phyloP scores from a whole-genome alignment of 2,797 vertebrate species.

The Coregonus ussuriensis region DNA sequence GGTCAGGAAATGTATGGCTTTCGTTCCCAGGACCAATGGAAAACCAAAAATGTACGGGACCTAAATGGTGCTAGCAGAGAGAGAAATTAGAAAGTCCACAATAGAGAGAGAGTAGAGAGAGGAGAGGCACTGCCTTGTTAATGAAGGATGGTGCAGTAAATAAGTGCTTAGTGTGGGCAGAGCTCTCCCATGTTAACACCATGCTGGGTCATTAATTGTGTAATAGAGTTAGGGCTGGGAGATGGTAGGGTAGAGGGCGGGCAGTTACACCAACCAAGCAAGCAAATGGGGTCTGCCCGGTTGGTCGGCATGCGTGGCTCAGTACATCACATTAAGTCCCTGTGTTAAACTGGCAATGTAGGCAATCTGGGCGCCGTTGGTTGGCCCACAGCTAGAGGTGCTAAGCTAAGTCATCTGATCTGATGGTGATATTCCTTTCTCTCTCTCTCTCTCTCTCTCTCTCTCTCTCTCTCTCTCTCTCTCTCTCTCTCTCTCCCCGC shows the following conservation, averaged over 20 bases:
- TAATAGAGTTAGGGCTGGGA: conserved; percentile 69
- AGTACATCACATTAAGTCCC: not conserved
- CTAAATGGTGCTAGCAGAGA: no score
- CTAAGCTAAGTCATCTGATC: not conserved
- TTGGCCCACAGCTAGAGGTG: not conserved
- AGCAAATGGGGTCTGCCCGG: conserved; percentile 4
- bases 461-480: no score
- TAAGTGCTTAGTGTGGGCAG: conserved; percentile 67
- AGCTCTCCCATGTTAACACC: conserved; percentile 64
- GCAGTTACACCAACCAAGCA: conserved; percentile 25
- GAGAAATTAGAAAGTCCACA: no score
- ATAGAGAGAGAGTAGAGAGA: conserved; percentile 39
- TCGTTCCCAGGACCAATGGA: no score
- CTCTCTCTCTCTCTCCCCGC: not conserved
- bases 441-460: not conserved
- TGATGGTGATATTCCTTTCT: not conserved
- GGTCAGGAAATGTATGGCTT: no score
- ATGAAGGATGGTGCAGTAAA: conserved; percentile 70
- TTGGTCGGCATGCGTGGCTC: not conserved
- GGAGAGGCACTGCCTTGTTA: conserved; percentile 50
- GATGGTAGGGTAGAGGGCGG: conserved; percentile 25
- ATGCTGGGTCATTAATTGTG: conserved; percentile 72
- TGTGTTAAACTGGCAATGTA: not conserved
- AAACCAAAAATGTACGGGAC: no score
- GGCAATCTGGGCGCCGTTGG: not conserved